A percentile compares a stretch with the other conserved stretches of the same genome.
Evolutionary conservation across 2,113 vertebrate genomes (phyloP).

Genomic region (Hypomesus transpacificus): DNA sequence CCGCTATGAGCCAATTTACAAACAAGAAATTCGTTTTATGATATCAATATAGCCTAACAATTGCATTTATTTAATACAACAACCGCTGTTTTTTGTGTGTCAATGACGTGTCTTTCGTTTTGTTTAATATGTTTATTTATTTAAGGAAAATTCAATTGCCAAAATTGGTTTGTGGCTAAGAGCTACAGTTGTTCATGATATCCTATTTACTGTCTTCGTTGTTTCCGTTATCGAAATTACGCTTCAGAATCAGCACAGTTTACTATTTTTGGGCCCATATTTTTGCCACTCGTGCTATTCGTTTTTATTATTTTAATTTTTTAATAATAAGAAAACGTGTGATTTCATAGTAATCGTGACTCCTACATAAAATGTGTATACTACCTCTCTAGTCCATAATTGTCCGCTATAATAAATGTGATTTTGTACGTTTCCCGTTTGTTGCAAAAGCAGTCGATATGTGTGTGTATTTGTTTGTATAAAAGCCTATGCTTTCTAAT

Average conservation of each 20-base stretch:
- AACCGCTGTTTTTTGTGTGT: background rate
- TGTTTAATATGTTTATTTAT: constrained; percentile 14
- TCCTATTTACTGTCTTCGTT: background rate
- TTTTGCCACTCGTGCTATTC: constrained; percentile 15
- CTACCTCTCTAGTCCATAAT: background rate
- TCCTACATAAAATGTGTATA: background rate
- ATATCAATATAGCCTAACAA: constrained; percentile 18
- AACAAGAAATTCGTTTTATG: constrained; percentile 8
- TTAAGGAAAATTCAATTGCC: too few species aligned
- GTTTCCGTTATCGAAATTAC: constrained; percentile 15
- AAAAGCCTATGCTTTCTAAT: constrained; percentile 39
- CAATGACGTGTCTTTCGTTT: constrained; percentile 8
- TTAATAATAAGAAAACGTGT: too few species aligned
- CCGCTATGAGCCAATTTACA: constrained; percentile 20
- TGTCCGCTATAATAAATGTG: background rate
- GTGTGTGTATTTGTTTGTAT: constrained; percentile 33
- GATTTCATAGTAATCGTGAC: too few species aligned
- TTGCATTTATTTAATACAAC: constrained; percentile 29
- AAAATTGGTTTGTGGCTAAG: constrained; percentile 42
- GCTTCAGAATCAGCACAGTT: constrained; percentile 2
- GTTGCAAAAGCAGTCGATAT: constrained; percentile 33
- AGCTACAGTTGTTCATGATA: constrained; percentile 22
- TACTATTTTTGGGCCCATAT: too few species aligned
- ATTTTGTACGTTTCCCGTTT: constrained; percentile 19
- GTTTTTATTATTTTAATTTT: constrained; percentile 10